Base-by-base conservation (phyloP, 2,113 vertebrate species). In the Falco punctatus region DNA sequence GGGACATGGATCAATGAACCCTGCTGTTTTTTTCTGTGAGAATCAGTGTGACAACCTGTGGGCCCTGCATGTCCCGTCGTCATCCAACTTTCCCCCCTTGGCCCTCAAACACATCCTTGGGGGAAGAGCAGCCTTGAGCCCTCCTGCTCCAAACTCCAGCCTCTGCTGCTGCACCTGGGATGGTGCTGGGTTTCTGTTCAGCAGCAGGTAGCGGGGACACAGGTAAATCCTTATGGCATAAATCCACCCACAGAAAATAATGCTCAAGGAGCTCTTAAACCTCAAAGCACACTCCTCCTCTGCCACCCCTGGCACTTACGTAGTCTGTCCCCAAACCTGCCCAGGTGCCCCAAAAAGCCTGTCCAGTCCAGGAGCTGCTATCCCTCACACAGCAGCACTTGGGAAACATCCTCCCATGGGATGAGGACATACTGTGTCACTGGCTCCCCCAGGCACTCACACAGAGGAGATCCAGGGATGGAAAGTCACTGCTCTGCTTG, bases 1-100 rank as follows among this genome's bases (percentile, higher is more conserved):
- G 35, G 23, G 28, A 28, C 0, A 0, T 33, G 61, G 72, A 23
- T 73, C 92, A 55, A 30, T 42, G 81, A 57, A 73, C 32, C 15
- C 49, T 65, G 42, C 17, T 82, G 64, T 30, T 69, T 30, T 66
- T 40, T 62, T 72, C 46, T 44, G 27, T 51, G n/a, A 75, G 30
- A 18, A 20, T 48, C 32, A 44, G n/a, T 1, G 2, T 66, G 46
- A 48, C 55, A 40, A 17, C 38, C 62, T 86, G 67, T 0, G 3
- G 67, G 40, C 33, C 32, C 38, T n/a, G 38, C n/a, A 6, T 16
- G n/a, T 83, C 42, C 65, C 2, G 0, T 51, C 40, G 0, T 30
- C 32, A 58, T 28, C 62, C 27, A 19, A 4, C 15, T 58, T 86
- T 75, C 16, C 10, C 10, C 12, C 10, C 9, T 79, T 0, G 0